Conservation (phyloP, 2,113 vertebrate genomes). For the Ahaetulla prasina region DNA sequence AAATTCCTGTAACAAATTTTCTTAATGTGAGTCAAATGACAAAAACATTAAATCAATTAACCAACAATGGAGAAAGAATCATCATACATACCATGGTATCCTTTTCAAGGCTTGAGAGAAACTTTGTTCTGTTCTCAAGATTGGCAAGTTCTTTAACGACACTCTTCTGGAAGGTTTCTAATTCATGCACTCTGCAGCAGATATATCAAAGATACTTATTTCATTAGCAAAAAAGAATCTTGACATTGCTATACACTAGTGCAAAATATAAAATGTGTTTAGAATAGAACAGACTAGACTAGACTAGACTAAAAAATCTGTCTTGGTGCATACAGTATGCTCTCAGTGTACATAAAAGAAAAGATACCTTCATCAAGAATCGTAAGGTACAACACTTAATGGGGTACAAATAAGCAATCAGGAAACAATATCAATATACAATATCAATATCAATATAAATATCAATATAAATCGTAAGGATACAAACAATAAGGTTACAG, state of each 20-base stretch:
- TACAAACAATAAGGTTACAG: too few species aligned
- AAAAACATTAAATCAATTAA: neutral
- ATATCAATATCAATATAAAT: too few species aligned
- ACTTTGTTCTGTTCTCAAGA: slow-evolving; percentile 70
- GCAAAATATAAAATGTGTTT: neutral
- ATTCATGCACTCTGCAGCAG: slow-evolving; percentile 67
- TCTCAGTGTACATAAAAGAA: too few species aligned
- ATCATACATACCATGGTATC: slow-evolving; percentile 66
- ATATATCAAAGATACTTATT: neutral
- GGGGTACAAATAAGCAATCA: too few species aligned
- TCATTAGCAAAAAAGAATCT: neutral
- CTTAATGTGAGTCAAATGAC: neutral
- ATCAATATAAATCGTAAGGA: too few species aligned
- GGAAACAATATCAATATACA: too few species aligned
- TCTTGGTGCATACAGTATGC: too few species aligned
- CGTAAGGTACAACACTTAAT: too few species aligned
- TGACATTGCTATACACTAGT: neutral
- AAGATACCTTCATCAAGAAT: too few species aligned
- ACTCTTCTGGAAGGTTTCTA: slow-evolving; percentile 72
- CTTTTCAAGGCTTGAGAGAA: slow-evolving; percentile 69
- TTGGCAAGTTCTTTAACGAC: slow-evolving; percentile 70
- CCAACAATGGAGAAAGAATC: rapidly evolving
- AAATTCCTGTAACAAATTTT: slow-evolving; percentile 70
- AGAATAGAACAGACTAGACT: too few species aligned
- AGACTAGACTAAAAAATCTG: too few species aligned